phyloP scores from a whole-genome alignment of 2,888 invertebrate genomes.

The Tiphia femorata region DNA sequence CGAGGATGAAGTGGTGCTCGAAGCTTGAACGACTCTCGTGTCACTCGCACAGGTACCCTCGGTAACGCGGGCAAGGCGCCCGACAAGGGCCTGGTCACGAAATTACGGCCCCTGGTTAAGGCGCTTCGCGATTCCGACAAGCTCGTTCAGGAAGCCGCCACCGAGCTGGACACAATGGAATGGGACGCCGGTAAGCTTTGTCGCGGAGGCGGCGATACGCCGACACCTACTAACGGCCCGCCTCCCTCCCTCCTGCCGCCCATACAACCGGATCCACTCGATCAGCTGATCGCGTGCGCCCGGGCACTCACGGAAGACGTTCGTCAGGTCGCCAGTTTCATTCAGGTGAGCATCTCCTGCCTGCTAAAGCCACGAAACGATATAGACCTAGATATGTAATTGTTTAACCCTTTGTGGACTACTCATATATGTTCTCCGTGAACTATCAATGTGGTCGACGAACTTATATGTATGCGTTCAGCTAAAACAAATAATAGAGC shows the following conservation, averaged over 20 bases:
- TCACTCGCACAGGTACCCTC: constrained; percentile 71
- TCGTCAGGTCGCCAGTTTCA: constrained; percentile 89
- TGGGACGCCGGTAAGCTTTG: constrained; percentile 82
- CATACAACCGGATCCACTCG: constrained; percentile 81
- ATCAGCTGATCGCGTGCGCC: constrained; percentile 89
- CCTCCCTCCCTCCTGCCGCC: constrained; percentile 51
- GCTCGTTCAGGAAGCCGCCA: constrained; percentile 83
- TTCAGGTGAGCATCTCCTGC: constrained; percentile 75
- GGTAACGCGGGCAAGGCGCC: constrained; percentile 88
- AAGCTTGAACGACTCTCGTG: background rate
- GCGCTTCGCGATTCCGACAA: constrained; percentile 85
- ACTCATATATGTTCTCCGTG: too few relatives aligned
- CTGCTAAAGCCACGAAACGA: too few relatives aligned
- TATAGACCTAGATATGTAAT: too few relatives aligned
- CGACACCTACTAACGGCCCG: constrained; percentile 72
- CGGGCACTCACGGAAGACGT: constrained; percentile 91
- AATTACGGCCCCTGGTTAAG: constrained; percentile 83
- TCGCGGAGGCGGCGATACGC: constrained; percentile 66
- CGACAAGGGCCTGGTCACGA: constrained; percentile 82
- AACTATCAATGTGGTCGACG: too few relatives aligned
- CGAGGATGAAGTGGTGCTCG: background rate
- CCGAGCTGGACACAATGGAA: constrained; percentile 80
- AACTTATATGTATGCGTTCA: too few relatives aligned
- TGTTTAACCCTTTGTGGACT: too few relatives aligned
- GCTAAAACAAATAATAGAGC: too few relatives aligned